Percentiles rank a stretch among this genome's conserved stretches.
These are phyloP conservation scores for Octonoba sinensis DNA, from an alignment of 2,888 invertebrate species.

Conservation along the genomic window DNA sequence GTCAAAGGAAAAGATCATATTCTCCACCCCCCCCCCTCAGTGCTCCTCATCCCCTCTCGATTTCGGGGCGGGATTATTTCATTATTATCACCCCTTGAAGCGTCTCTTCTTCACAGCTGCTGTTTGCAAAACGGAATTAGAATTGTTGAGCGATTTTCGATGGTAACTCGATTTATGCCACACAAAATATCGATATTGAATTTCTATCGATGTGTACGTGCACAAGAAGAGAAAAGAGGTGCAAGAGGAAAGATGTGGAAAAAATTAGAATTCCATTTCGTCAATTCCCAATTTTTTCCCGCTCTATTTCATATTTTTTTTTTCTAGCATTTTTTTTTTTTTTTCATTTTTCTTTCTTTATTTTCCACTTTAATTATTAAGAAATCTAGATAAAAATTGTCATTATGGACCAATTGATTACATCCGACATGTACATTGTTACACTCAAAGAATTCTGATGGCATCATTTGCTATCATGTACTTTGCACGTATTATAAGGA, in stretches of 20 bases:
- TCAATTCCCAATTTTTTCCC: background rate
- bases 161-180: constrained; percentile 44
- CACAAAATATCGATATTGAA: constrained; percentile 57
- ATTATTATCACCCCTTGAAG: constrained; percentile 44
- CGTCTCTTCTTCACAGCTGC: constrained; percentile 13
- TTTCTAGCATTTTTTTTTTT: too few species aligned
- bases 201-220: constrained; percentile 39
- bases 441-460: too few species aligned
- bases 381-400: too few species aligned
- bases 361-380: too few species aligned
- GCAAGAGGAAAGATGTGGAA: constrained; percentile 25
- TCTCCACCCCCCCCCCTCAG: background rate
- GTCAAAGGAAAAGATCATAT: constrained; percentile 36
- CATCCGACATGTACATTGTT: too few species aligned
- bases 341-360: too few species aligned
- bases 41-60: background rate
- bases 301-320: too few species aligned
- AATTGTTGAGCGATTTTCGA: constrained; percentile 61
- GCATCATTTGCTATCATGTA: too few species aligned
- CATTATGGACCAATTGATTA: too few species aligned
- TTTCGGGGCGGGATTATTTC: constrained; percentile 42
- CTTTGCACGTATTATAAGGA: too few species aligned
- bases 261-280: constrained; percentile 26
- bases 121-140: constrained; percentile 62
- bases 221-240: background rate